A percentile compares a stretch with the other conserved stretches of the same genome.
phyloP scores from a whole-genome alignment of 2,113 vertebrate genomes.

The Nothobranchius furzeri region DNA sequence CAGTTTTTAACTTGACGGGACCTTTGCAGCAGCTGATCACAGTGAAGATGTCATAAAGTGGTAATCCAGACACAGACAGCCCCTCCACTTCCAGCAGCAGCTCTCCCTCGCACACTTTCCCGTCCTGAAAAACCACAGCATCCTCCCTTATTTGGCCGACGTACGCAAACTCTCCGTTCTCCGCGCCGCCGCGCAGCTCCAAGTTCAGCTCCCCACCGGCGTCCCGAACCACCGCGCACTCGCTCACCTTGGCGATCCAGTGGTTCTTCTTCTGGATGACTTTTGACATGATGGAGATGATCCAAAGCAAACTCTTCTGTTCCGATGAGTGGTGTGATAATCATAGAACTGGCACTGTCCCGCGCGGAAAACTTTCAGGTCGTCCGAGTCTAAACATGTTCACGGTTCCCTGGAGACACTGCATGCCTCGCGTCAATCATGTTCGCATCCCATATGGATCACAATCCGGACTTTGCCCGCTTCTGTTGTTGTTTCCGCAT shows the following conservation, averaged over 20 bases:
- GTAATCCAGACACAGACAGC: slow-evolving; percentile 90
- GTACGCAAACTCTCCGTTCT: slow-evolving; percentile 89
- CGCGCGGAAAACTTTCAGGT: slow-evolving; percentile 54
- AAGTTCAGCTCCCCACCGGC: slow-evolving; percentile 80
- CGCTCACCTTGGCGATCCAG: slow-evolving; percentile 87
- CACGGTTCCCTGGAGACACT: slow-evolving; percentile 40
- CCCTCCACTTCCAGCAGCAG: slow-evolving; percentile 91
- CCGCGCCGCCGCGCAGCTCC: slow-evolving; percentile 87
- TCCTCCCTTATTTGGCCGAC: slow-evolving; percentile 76
- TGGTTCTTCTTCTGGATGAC: slow-evolving; percentile 90
- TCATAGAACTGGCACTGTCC: slow-evolving; percentile 40
- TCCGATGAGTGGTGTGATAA: slow-evolving; percentile 38
- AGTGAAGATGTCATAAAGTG: slow-evolving; percentile 88
- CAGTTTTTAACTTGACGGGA: slow-evolving; percentile 86
- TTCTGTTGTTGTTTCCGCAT: slow-evolving; percentile 61
- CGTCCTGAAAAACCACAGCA: slow-evolving; percentile 75
- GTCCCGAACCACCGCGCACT: slow-evolving; percentile 79
- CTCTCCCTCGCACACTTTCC: slow-evolving; percentile 82
- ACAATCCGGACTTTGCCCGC: slow-evolving; percentile 36
- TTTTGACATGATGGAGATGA: slow-evolving; percentile 83
- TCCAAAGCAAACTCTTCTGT: slow-evolving; percentile 38
- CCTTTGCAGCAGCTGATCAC: slow-evolving; percentile 84
- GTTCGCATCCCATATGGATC: slow-evolving; percentile 13
- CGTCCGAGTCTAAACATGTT: slow-evolving; percentile 42
- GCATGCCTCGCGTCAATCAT: slow-evolving; percentile 28